A percentile compares a stretch with the other conserved stretches of the same genome.
Evolutionary conservation across 2,113 vertebrate species (phyloP).

Genomic region (Panthera tigris): DNA sequence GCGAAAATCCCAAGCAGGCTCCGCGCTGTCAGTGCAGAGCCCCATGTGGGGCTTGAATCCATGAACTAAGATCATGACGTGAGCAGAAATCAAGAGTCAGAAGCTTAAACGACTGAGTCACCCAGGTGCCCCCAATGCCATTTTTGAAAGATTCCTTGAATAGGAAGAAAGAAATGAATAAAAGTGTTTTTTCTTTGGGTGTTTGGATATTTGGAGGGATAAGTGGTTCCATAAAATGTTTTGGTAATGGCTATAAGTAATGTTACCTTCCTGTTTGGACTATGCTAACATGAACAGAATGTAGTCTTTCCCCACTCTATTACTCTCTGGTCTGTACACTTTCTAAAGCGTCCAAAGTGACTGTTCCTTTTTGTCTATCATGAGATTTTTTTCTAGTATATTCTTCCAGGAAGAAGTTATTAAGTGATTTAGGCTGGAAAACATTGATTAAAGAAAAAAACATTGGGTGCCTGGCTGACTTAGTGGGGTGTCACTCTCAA

Average conservation of each 20-base stretch:
- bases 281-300: background rate
- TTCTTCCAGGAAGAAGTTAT: background rate
- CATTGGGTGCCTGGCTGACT: background rate
- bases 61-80: too few relatives aligned
- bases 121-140: background rate
- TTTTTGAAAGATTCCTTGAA: background rate
- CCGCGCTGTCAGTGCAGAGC: too few relatives aligned
- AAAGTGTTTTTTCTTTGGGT: background rate
- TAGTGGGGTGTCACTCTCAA: background rate
- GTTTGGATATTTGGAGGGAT: background rate
- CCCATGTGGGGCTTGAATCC: too few relatives aligned
- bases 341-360: background rate
- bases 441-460: background rate
- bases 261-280: background rate
- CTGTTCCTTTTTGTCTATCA: background rate
- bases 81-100: too few relatives aligned
- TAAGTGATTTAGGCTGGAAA: background rate
- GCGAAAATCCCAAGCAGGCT: too few relatives aligned
- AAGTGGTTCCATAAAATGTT: slow-evolving; percentile 13
- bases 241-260: background rate
- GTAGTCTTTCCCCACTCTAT: background rate
- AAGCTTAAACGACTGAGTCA: too few relatives aligned
- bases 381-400: background rate
- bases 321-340: background rate
- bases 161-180: background rate